phyloP scores from a whole-genome alignment of 2,113 vertebrate genomes.

The Cairina moschata region DNA sequence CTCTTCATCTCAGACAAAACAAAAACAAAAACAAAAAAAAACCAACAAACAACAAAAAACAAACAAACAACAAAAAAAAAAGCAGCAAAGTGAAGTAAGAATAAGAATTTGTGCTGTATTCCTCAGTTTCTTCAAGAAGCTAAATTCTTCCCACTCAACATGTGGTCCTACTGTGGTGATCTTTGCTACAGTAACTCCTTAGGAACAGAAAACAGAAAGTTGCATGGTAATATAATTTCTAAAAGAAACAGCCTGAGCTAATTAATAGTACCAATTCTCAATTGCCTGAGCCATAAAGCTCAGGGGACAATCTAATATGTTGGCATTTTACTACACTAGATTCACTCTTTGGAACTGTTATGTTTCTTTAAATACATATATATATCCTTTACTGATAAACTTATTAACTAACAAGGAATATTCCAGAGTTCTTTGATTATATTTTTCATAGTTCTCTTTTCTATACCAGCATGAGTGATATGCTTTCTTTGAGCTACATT shows the following conservation, averaged over 20 bases:
- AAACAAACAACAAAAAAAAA: too few relatives aligned
- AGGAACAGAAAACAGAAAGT: not conserved
- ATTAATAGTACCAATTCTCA: slow-evolving; percentile 36
- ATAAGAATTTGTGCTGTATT: not conserved
- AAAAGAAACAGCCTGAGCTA: slow-evolving; percentile 39
- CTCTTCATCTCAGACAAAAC: not conserved
- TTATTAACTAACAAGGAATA: not conserved
- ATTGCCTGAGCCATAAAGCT: not conserved
- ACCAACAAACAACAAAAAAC: too few relatives aligned
- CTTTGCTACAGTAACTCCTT: not conserved
- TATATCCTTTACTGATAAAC: not conserved
- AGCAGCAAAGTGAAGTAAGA: not conserved
- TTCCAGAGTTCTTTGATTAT: not conserved
- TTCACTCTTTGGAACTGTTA: not conserved
- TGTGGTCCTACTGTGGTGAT: not conserved
- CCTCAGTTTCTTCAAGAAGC: not conserved
- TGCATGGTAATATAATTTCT: not conserved
- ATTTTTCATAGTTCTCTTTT: not conserved
- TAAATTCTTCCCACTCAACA: not conserved
- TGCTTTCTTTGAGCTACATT: not conserved
- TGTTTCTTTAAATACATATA: not conserved
- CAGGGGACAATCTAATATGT: not conserved
- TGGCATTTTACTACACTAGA: not conserved
- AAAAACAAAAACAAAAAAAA: not conserved
- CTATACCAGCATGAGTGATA: not conserved